Percentiles rank a stretch among this genome's conserved stretches.
Evolutionary conservation across 1,140 invertebrate species (phyloP).

Genomic region (Drosophila orena): DNA sequence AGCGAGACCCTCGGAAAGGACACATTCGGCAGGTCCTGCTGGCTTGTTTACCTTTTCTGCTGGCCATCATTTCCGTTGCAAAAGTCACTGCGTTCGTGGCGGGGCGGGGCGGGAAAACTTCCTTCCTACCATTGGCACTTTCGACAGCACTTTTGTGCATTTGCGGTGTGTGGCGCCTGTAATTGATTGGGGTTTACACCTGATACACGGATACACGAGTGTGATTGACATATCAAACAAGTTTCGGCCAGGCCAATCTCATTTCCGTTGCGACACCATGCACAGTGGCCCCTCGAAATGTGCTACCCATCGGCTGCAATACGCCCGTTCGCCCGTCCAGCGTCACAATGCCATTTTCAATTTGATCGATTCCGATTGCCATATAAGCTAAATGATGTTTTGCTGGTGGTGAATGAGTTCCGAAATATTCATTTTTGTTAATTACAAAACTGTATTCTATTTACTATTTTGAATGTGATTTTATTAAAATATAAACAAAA

Average conservation of each 20-base stretch:
- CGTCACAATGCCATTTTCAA: background rate
- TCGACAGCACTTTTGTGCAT: slow-evolving; percentile 40
- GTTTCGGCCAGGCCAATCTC: slow-evolving; percentile 33
- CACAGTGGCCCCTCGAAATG: background rate
- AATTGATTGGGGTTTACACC: slow-evolving; percentile 71
- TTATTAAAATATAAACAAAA: background rate
- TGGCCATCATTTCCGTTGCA: slow-evolving; percentile 64
- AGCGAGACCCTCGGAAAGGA: background rate
- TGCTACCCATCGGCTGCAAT: background rate
- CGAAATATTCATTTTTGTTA: too few relatives aligned
- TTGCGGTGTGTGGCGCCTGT: slow-evolving; percentile 46
- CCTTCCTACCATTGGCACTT: slow-evolving; percentile 38
- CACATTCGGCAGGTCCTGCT: slow-evolving; percentile 15
- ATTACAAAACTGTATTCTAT: too few relatives aligned
- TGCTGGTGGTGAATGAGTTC: too few relatives aligned
- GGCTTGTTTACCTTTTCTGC: slow-evolving; percentile 47
- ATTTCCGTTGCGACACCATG: slow-evolving; percentile 51
- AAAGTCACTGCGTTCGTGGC: slow-evolving; percentile 60
- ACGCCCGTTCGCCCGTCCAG: background rate
- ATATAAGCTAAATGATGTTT: too few relatives aligned
- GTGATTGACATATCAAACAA: slow-evolving; percentile 68
- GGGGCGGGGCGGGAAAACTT: slow-evolving; percentile 49
- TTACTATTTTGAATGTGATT: too few relatives aligned
- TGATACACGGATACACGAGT: slow-evolving; percentile 24
- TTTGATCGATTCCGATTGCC: background rate